Evolutionary conservation across 2,888 invertebrate genomes (phyloP), one percentile per base, ranked within the genome.

Genomic region (Apodemia mormo): DNA sequence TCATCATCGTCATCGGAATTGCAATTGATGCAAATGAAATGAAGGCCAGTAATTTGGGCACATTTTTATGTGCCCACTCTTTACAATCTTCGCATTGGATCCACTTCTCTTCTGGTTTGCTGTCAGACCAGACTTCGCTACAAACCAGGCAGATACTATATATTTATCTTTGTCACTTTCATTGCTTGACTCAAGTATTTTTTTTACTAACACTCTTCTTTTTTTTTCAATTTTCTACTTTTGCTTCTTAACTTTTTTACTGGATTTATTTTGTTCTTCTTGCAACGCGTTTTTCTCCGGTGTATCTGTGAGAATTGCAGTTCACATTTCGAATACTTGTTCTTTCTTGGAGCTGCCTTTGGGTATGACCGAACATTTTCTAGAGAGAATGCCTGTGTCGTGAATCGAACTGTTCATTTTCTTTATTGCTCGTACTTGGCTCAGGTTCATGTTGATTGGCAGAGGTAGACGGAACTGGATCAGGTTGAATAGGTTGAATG

Each of bases 311-410:
- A 74, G 66, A 52, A 70, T 37, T 65, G 70, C 71, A 69, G 71
- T n/a, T n/a, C n/a, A n/a, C n/a, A n/a, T n/a, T 77, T 58, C 30
- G 58, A 58, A 58, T 76, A 74, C 71, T 74, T 72, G 33, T 76
- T 67, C 70, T 76, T 76, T 78, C 74, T 75, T 68, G 77, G 74
- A 22, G 69, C 75, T 40, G 76, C 76, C 70, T 77, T 76, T 74
- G 75, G 77, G 70, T 67, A 75, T 72, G 77, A 75, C 73, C 75
- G 70, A 68, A 76, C 75, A 75, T 74, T 75, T 72, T 76, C 76
- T 69, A 74, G 73, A 70, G 75, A 75, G 74, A 76, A 76, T 72
- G 58, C 71, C 64, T 66, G 70, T n/a, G n/a, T 22, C 22, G 71
- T 73, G 61, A 68, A 65, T 74, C 68, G 61, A 68, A 9, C 69